Evolutionary conservation across 2,888 invertebrate species (phyloP).

Genomic region (Clanis bilineata): DNA sequence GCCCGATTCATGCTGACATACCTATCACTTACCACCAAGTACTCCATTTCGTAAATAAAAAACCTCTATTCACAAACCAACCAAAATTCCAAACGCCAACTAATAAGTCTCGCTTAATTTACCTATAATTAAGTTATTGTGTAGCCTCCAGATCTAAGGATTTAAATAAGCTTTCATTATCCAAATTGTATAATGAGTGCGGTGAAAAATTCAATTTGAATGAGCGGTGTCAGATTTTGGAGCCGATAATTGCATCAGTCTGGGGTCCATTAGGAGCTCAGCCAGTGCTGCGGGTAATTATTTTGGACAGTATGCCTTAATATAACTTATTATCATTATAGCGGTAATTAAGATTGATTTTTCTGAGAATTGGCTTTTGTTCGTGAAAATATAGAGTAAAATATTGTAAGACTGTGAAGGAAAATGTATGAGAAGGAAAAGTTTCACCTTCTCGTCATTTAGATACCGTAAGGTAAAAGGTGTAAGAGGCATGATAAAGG

Average conservation of each 20-base stretch:
- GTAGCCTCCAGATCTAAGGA: slow-evolving; percentile 11
- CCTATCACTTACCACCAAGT: too few relatives aligned
- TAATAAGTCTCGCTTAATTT: background rate
- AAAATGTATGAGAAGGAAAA: too few relatives aligned
- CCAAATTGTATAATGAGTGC: slow-evolving; percentile 31
- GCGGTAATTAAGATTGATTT: too few relatives aligned
- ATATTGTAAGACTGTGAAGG: too few relatives aligned
- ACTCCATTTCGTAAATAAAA: too few relatives aligned
- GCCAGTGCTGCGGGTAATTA: background rate
- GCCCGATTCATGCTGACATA: too few relatives aligned
- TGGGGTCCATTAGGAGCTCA: background rate
- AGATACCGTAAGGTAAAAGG: too few relatives aligned
- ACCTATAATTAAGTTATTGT: slow-evolving; percentile 10
- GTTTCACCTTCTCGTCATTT: too few relatives aligned
- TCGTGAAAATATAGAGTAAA: too few relatives aligned
- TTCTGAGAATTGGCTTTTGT: too few relatives aligned
- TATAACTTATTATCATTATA: slow-evolving; percentile 1
- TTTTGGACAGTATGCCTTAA: background rate
- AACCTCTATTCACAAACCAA: background rate
- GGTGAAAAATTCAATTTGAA: slow-evolving; percentile 42
- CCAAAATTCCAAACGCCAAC: background rate
- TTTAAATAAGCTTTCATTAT: slow-evolving; percentile 35
- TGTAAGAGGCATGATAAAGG: too few relatives aligned
- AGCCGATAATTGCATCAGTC: background rate
- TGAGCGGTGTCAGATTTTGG: slow-evolving; percentile 31